These are phyloP conservation scores for Muscicapa comitata DNA, from an alignment of 2,797 vertebrate genomes.

Conservation along the genomic window DNA sequence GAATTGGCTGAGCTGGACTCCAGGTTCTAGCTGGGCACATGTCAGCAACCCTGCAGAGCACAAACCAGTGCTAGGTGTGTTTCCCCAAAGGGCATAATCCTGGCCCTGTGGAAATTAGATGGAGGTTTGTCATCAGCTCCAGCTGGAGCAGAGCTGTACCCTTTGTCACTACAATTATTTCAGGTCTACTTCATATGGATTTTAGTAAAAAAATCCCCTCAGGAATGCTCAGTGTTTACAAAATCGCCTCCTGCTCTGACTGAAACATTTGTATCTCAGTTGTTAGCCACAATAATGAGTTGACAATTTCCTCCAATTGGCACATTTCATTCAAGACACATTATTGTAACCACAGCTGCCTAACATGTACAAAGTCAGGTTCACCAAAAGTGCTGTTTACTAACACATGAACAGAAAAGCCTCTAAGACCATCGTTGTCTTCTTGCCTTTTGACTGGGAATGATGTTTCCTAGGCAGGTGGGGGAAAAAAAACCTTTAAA, in stretches of 20 bases:
- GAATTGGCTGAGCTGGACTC: neutral
- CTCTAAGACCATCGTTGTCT: conserved; percentile 63
- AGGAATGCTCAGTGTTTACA: conserved; percentile 56
- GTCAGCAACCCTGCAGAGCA: neutral
- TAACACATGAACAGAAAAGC: conserved; percentile 61
- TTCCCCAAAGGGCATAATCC: neutral
- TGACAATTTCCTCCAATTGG: conserved; percentile 69
- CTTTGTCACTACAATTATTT: conserved; percentile 52
- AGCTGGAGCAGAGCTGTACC: neutral
- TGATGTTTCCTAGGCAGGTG: conserved; percentile 61
- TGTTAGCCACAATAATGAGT: conserved; percentile 66
- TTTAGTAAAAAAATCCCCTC: conserved; percentile 28
- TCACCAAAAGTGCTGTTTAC: conserved; percentile 59
- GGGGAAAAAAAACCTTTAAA: conserved; percentile 61
- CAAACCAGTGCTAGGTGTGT: neutral
- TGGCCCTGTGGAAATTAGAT: neutral
- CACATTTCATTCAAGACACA: conserved; percentile 70
- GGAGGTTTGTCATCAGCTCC: neutral
- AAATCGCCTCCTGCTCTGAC: conserved; percentile 17
- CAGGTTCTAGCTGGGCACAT: neutral
- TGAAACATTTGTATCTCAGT: conserved; percentile 33
- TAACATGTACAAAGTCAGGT: conserved; percentile 28
- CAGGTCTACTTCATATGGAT: conserved; percentile 36
- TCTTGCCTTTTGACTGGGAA: conserved; percentile 56
- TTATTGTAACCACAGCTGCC: conserved; percentile 66